Evolutionary conservation across 2,797 vertebrate genomes (phyloP).

Genomic region (Zalophus californianus): DNA sequence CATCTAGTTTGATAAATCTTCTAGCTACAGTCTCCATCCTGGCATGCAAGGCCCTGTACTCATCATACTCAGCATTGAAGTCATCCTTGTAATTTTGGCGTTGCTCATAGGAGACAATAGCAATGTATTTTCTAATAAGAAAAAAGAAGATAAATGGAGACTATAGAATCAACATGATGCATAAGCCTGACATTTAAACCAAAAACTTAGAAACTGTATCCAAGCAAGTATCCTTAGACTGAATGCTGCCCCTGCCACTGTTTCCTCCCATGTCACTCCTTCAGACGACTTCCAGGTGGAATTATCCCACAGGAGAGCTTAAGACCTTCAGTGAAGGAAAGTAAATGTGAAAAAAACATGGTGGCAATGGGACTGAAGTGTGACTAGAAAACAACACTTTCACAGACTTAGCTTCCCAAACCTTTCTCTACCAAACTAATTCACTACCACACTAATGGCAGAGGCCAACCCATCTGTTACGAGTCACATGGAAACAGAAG

Average conservation of each 20-base stretch:
- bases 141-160: not conserved
- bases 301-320: not conserved
- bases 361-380: not conserved
- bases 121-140: slow-evolving; percentile 91
- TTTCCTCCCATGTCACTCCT: not conserved
- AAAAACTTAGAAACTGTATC: not conserved
- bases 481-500: not conserved
- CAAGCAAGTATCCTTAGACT: not conserved
- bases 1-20: slow-evolving; percentile 91
- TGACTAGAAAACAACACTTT: not conserved
- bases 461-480: not conserved
- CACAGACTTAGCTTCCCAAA: not conserved
- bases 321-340: not conserved
- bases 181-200: not conserved
- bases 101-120: slow-evolving; percentile 92
- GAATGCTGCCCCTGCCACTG: not conserved
- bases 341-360: not conserved
- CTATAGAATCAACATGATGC: not conserved
- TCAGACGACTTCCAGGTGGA: slow-evolving; percentile 16
- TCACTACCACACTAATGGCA: not conserved
- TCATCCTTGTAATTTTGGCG: slow-evolving; percentile 94
- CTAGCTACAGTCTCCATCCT: slow-evolving; percentile 91
- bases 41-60: slow-evolving; percentile 92
- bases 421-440: not conserved
- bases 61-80: slow-evolving; percentile 95